Conservation (phyloP, 1,140 invertebrate genomes). For the Geopemphigus sp. region DNA sequence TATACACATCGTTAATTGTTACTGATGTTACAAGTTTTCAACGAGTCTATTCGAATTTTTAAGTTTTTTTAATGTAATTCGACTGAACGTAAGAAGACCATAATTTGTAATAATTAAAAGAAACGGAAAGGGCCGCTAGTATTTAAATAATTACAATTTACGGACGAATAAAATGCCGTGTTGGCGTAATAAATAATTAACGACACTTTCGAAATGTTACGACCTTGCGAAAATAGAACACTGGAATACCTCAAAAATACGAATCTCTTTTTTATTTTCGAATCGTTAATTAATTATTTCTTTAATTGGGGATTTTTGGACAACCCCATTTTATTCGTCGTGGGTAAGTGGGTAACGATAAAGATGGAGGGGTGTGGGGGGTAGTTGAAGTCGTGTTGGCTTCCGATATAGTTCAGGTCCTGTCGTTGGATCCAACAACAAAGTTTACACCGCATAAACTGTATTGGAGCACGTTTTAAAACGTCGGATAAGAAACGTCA, state of each 20-base stretch:
- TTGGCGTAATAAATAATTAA: background rate
- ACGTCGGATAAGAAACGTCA: too few relatives aligned
- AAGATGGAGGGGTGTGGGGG: background rate
- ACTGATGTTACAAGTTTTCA: slow-evolving; percentile 2
- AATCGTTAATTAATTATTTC: background rate
- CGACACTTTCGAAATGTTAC: background rate
- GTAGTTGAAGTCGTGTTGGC: too few relatives aligned
- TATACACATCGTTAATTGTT: slow-evolving; percentile 17
- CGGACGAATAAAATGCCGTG: slow-evolving; percentile 1
- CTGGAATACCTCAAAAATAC: too few relatives aligned
- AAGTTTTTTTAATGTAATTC: background rate
- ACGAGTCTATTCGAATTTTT: background rate
- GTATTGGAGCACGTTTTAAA: too few relatives aligned
- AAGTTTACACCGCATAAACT: too few relatives aligned
- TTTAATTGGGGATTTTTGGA: background rate
- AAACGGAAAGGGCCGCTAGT: too few relatives aligned
- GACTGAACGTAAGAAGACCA: background rate
- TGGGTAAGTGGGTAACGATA: background rate
- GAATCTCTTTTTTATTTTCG: background rate
- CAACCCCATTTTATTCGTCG: too few relatives aligned
- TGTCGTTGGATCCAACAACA: too few relatives aligned
- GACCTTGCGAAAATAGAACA: too few relatives aligned
- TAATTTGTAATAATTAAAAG: too few relatives aligned
- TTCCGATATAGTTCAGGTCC: too few relatives aligned
- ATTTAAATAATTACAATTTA: slow-evolving; percentile 13